Percentiles rank a stretch among this genome's conserved stretches.
Evolutionary conservation across 2,113 vertebrate species (phyloP).

Genomic region (Hippocampus mohnikei): DNA sequence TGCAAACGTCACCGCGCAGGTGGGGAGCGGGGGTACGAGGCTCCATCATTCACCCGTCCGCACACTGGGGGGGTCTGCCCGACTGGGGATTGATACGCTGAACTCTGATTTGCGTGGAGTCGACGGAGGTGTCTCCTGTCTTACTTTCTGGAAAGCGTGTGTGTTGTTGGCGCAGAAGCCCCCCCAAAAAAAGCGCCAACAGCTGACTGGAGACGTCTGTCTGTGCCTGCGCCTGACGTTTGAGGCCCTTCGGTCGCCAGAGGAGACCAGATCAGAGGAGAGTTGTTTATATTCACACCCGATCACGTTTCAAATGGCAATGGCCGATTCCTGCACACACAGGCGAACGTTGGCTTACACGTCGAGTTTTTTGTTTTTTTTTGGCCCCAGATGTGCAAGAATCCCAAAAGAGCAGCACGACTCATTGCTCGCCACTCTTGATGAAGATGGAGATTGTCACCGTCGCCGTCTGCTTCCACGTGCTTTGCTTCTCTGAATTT

Average conservation of each 20-base stretch:
- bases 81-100: slow-evolving; percentile 36
- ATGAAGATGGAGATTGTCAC: slow-evolving; percentile 1
- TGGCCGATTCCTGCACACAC: slow-evolving; percentile 28
- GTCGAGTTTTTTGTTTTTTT: background rate
- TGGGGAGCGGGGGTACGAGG: slow-evolving; percentile 32
- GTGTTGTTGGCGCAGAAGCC: slow-evolving; percentile 18
- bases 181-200: slow-evolving; percentile 29
- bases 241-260: slow-evolving; percentile 39
- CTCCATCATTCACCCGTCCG: no score
- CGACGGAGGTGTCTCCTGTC: slow-evolving; percentile 39
- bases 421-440: background rate
- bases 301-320: slow-evolving; percentile 63
- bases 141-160: background rate
- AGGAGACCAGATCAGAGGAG: slow-evolving; percentile 44
- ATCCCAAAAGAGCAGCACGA: slow-evolving; percentile 23
- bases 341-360: slow-evolving; percentile 19
- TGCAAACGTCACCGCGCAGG: slow-evolving; percentile 57
- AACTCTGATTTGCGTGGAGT: slow-evolving; percentile 51
- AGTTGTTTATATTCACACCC: slow-evolving; percentile 59
- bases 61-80: slow-evolving; percentile 7
- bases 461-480: slow-evolving; percentile 18
- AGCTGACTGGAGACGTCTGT: slow-evolving; percentile 58
- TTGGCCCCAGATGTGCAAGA: slow-evolving; percentile 11
- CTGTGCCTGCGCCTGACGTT: slow-evolving; percentile 28
- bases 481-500: slow-evolving; percentile 26